Conservation (phyloP, 2,113 vertebrate species). For the Trichechus manatus region DNA sequence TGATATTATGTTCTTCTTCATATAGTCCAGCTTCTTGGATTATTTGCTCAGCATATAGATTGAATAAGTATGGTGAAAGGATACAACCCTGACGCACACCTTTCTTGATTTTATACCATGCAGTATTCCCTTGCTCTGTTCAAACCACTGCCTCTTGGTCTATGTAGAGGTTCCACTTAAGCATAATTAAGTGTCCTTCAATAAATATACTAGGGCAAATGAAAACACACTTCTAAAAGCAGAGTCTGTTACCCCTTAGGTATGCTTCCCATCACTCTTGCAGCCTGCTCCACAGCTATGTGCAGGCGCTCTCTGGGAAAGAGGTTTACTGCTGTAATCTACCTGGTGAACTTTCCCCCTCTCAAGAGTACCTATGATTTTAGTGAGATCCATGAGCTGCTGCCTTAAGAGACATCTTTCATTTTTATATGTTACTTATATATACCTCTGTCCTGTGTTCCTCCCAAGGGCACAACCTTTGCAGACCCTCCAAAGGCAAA, state of each 20-base stretch:
- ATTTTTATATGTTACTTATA: not conserved
- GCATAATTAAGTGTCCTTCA: not conserved
- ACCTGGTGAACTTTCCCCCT: not conserved
- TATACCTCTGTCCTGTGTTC: not conserved
- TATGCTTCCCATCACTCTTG: not conserved
- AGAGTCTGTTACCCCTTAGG: not conserved
- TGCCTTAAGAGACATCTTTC: not conserved
- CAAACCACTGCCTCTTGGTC: too few species aligned
- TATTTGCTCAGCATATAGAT: too few species aligned
- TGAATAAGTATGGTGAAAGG: too few species aligned
- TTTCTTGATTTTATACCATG: too few species aligned
- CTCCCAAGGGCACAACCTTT: not conserved
- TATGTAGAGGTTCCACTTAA: too few species aligned
- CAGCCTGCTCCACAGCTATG: not conserved
- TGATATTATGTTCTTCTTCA: too few species aligned
- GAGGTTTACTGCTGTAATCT: accelerated
- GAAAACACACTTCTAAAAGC: not conserved
- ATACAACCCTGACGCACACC: too few species aligned
- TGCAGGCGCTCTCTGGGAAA: not conserved
- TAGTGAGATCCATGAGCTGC: not conserved
- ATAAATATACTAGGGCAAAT: not conserved
- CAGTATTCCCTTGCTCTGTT: too few species aligned
- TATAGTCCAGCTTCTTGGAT: too few species aligned
- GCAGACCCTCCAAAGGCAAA: not conserved
- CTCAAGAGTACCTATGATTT: not conserved